Base-by-base conservation (phyloP, 2,888 invertebrate species). In the Cactoblastis cactorum region DNA sequence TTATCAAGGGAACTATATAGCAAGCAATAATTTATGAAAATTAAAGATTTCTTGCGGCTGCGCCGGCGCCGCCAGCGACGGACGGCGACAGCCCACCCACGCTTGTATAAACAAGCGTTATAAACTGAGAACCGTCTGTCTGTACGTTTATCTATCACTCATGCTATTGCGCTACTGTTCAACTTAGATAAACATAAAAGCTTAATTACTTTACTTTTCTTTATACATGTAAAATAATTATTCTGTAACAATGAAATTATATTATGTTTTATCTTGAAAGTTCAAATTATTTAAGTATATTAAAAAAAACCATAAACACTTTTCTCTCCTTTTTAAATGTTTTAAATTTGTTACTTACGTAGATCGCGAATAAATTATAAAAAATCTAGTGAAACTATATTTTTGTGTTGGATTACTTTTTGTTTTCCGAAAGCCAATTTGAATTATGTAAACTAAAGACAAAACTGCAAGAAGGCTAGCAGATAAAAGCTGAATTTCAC, bases 51-150 rank as follows among this genome's bases (percentile, higher is more conserved):
- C 35, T 55, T 60, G 64, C 54, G 63, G 58, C 53, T 54, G 55
- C 56, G 65, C 56, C 55, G 64, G 63, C 66, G 62, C 62, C 57
- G n/a, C n/a, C n/a, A n/a, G n/a, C n/a, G n/a, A n/a, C n/a, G n/a
- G n/a, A n/a, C n/a, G 50, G 39, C 35, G 50, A 35, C 50, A 41
- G 12, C 24, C 57, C 57, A 55, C 53, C 59, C 55, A 60, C 59
- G 51, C 34, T 33, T 15, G 18, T 41, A 41, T 55, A 58, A 58
- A 58, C 53, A 56, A 52, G 49, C 12, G 0, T 12, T 43, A 43
- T 43, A 43, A 43, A 43, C 43, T 28, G 52, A 51, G 55, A 49
- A 33, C 45, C 28, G 52, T 52, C 53, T 51, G 50, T 49, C 53
- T 34, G 49, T 53, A 37, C 34, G 28, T 15, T 49, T 38, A 48